Evolutionary conservation across 2,113 vertebrate genomes (phyloP).

Genomic region (Gavialis gangeticus): DNA sequence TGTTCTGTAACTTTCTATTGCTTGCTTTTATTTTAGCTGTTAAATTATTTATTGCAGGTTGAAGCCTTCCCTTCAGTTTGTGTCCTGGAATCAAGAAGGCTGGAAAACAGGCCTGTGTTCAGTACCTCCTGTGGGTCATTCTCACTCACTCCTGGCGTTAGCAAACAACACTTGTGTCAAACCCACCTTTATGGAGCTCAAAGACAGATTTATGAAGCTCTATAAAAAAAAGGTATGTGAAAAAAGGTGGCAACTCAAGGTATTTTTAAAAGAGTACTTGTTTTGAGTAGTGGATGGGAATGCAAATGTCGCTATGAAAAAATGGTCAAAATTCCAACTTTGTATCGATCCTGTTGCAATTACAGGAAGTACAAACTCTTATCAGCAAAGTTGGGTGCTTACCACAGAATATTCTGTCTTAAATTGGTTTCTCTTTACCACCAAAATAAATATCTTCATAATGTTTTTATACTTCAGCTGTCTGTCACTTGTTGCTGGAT

Average conservation of each 20-base stretch:
- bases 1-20: not conserved
- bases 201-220: conserved; percentile 88
- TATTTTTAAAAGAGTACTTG: not conserved
- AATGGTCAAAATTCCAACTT: not conserved
- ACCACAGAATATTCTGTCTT: not conserved
- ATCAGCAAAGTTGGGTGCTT: not conserved
- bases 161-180: conserved; percentile 96
- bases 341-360: not conserved
- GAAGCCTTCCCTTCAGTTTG: conserved; percentile 89
- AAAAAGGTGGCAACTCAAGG: not conserved
- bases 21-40: conserved; percentile 30
- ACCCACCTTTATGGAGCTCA: conserved; percentile 88
- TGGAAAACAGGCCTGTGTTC: conserved; percentile 98
- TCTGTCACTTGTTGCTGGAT: not conserved
- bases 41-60: conserved; percentile 79
- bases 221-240: conserved; percentile 92
- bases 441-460: not conserved
- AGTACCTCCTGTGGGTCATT: conserved; percentile 92
- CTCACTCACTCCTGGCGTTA: conserved; percentile 90
- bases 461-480: not conserved
- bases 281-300: not conserved
- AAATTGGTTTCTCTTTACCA: not conserved
- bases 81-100: conserved; percentile 97
- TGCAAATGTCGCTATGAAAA: not conserved
- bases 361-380: not conserved